Evolutionary conservation across 1,140 invertebrate genomes (phyloP).

Genomic region (Chlorops oryzae): DNA sequence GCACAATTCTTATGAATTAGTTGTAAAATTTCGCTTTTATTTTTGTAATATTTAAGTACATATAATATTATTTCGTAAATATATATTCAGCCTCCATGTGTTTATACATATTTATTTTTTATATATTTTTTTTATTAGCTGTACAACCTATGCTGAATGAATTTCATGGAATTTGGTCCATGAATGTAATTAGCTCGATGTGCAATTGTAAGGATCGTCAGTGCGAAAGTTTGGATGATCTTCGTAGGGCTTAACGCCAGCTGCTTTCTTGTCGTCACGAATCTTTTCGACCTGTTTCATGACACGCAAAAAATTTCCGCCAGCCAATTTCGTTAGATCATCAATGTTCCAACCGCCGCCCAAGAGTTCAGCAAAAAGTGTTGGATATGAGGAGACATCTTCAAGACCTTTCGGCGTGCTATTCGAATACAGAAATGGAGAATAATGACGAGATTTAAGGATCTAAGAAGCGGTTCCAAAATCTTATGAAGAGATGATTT

Average conservation of each 20-base stretch:
- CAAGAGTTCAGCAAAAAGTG: slow-evolving; percentile 74
- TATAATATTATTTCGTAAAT: slow-evolving; percentile 17
- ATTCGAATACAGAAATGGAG: too few relatives aligned
- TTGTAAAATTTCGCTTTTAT: background rate
- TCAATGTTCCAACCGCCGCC: slow-evolving; percentile 74
- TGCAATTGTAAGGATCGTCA: slow-evolving; percentile 46
- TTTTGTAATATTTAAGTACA: slow-evolving; percentile 1
- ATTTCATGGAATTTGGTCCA: slow-evolving; percentile 14
- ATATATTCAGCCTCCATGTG: slow-evolving; percentile 10
- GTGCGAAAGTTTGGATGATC: slow-evolving; percentile 46
- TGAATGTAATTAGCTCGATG: slow-evolving; percentile 41
- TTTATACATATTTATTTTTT: slow-evolving; percentile 1
- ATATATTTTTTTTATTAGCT: slow-evolving; percentile 12
- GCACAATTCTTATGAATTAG: background rate
- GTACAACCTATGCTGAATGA: slow-evolving; percentile 35
- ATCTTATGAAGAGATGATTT: background rate
- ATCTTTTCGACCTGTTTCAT: slow-evolving; percentile 54
- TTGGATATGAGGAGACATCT: slow-evolving; percentile 85
- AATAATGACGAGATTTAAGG: background rate
- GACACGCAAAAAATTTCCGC: slow-evolving; percentile 78
- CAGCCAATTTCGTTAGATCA: slow-evolving; percentile 82
- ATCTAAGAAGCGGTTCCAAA: background rate
- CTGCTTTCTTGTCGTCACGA: slow-evolving; percentile 37
- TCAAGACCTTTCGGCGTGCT: slow-evolving; percentile 80
- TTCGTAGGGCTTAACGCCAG: slow-evolving; percentile 39